Conservation (phyloP, 2,113 vertebrate species). For the Cisticola juncidis region DNA sequence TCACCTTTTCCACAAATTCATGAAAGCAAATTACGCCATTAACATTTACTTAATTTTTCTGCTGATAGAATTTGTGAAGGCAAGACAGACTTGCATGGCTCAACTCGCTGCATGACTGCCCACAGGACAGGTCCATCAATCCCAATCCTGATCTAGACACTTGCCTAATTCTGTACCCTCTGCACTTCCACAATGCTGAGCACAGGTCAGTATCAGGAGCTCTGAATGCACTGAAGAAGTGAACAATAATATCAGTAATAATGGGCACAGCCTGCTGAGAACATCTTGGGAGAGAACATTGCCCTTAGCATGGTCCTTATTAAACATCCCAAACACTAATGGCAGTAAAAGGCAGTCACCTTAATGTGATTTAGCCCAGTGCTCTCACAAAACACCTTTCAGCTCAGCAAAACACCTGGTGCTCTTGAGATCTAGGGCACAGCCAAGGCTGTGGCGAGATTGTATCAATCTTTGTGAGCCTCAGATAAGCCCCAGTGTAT, state of each 20-base stretch:
- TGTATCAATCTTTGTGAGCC: not conserved
- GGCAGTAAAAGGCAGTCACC: conserved; percentile 4
- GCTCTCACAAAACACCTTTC: conserved; percentile 6
- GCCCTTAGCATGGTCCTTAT: conserved; percentile 15
- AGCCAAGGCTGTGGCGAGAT: not conserved
- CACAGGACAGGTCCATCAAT: accelerated
- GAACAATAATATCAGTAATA: not conserved
- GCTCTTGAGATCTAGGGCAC: conserved; percentile 4
- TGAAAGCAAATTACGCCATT: not conserved
- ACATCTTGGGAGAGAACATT: not conserved
- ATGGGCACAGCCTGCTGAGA: not conserved
- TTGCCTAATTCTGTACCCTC: not conserved
- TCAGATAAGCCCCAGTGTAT: not conserved
- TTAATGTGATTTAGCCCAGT: not conserved
- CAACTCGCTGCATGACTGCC: accelerated
- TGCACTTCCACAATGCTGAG: not conserved
- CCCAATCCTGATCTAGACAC: not conserved
- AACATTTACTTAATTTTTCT: not conserved
- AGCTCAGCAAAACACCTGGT: conserved; percentile 4
- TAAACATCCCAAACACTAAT: conserved; percentile 23
- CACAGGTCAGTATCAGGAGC: not conserved
- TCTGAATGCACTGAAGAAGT: not conserved
- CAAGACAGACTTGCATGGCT: not conserved
- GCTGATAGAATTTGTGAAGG: not conserved
- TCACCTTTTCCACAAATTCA: not conserved